Conservation (phyloP, 2,113 vertebrate species). For the Sapajus apella region DNA sequence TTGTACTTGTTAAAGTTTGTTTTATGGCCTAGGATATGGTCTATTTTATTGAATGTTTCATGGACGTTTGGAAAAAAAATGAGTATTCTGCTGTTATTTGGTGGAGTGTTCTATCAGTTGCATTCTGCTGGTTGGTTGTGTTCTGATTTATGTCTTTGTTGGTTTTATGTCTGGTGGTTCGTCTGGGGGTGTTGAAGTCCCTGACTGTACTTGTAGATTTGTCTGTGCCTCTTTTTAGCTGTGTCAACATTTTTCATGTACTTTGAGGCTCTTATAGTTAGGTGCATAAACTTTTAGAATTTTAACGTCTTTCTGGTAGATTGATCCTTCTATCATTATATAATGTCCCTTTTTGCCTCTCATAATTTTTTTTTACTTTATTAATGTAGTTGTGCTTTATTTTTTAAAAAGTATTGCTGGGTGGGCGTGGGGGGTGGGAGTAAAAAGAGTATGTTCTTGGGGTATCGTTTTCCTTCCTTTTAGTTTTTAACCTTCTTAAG, state of each 20-base stretch:
- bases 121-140: background rate
- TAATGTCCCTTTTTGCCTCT: background rate
- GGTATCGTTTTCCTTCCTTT: background rate
- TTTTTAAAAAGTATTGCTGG: background rate
- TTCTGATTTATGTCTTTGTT: accelerated
- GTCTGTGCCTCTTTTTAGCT: background rate
- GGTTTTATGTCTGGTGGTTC: background rate
- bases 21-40: background rate
- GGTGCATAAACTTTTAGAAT: background rate
- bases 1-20: background rate
- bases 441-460: background rate
- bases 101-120: accelerated
- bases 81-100: background rate
- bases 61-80: background rate
- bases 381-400: background rate
- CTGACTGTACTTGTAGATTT: accelerated
- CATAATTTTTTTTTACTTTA: background rate
- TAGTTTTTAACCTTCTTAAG: background rate
- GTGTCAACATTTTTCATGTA: background rate
- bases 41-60: background rate
- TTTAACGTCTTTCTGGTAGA: background rate
- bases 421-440: too few species aligned
- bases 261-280: background rate
- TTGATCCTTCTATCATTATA: background rate
- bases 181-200: background rate